These are phyloP conservation scores for Thumatha senex DNA, from an alignment of 2,888 invertebrate species.

Conservation along the genomic window DNA sequence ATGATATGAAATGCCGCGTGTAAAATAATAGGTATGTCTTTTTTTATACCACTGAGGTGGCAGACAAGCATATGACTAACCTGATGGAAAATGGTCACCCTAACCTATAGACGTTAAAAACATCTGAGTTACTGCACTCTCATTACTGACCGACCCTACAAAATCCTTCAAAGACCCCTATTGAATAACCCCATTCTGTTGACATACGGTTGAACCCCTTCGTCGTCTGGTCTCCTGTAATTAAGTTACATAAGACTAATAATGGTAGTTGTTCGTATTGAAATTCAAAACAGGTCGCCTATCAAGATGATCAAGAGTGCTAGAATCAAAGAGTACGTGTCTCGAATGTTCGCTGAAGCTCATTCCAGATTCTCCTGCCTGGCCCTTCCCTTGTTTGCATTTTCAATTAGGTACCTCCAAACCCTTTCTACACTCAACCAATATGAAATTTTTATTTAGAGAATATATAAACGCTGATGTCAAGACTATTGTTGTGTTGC, in stretches of 20 bases:
- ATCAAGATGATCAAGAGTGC: conserved; percentile 57
- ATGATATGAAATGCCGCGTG: too few relatives aligned
- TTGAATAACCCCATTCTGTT: too few relatives aligned
- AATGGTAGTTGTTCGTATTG: conserved; percentile 38
- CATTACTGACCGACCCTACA: too few relatives aligned
- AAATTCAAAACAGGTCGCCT: conserved; percentile 49
- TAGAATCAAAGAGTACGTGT: conserved; percentile 69
- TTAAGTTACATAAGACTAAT: not conserved
- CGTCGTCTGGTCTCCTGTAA: not conserved
- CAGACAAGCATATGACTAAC: too few relatives aligned
- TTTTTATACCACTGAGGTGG: too few relatives aligned
- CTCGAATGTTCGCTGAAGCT: conserved; percentile 43
- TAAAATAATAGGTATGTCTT: too few relatives aligned
- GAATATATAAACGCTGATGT: conserved; percentile 26
- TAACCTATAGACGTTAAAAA: too few relatives aligned
- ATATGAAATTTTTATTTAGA: conserved; percentile 31
- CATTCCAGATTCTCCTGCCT: conserved; percentile 42
- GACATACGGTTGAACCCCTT: too few relatives aligned
- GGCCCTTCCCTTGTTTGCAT: conserved; percentile 55
- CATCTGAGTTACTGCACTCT: too few relatives aligned
- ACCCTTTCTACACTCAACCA: conserved; percentile 23
- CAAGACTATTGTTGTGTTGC: conserved; percentile 32
- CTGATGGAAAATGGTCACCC: too few relatives aligned
- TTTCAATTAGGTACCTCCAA: conserved; percentile 40
- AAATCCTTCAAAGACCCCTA: too few relatives aligned